Percentiles rank a stretch among this genome's conserved stretches.
These are phyloP conservation scores for Herpailurus yagouaroundi DNA, from an alignment of 2,113 vertebrate genomes.

Conservation along the genomic window DNA sequence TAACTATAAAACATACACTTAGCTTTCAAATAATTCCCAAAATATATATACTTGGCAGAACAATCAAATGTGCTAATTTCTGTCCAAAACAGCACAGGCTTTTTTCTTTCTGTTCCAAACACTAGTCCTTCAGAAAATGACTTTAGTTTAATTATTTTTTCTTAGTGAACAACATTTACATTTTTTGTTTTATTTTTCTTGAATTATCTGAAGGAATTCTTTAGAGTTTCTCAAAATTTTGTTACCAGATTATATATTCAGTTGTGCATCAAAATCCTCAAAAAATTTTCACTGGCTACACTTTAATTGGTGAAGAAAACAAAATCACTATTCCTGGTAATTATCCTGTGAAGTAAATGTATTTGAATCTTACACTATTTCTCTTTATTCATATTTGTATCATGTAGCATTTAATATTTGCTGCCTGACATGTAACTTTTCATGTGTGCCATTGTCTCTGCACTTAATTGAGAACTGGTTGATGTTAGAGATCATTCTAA, in stretches of 20 bases:
- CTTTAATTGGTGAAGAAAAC: background rate
- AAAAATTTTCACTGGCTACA: background rate
- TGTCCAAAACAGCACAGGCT: background rate
- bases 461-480: background rate
- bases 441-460: background rate
- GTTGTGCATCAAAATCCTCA: background rate
- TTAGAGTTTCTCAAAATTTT: background rate
- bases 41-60: background rate
- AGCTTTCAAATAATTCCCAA: conserved; percentile 7
- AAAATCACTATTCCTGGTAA: background rate
- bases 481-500: background rate
- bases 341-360: background rate
- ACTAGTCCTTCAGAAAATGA: background rate
- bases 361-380: background rate
- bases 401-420: background rate
- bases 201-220: background rate
- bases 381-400: background rate
- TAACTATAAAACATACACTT: background rate
- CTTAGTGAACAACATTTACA: background rate
- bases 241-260: background rate
- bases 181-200: background rate
- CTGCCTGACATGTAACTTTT: background rate
- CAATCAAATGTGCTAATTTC: background rate
- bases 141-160: background rate
- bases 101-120: background rate